Evolutionary conservation across 1,140 invertebrate species (phyloP), one percentile per base, ranked within the genome.

Genomic region (Trichonephila inaurata): DNA sequence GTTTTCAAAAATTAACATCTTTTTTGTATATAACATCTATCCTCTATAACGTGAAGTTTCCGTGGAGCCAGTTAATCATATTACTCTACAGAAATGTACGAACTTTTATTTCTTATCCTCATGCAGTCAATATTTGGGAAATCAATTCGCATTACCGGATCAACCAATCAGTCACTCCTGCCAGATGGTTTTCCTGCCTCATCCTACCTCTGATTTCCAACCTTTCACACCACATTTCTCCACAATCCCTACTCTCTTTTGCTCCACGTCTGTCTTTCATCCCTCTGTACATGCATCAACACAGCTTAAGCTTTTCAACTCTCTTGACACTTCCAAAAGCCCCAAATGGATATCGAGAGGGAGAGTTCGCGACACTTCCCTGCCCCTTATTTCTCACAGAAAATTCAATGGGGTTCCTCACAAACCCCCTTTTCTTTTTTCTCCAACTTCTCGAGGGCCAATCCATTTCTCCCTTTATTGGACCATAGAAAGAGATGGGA

Each of bases 281-380:
- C 19, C 81, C n/a, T 51, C 12, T 40, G 40, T 24, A 28, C 72
- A 81, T 81, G 72, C 72, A 81, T 81, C 72, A 81, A 81, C 28
- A 51, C 81, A n/a, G 81, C 81, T 83, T 83, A 83, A 51, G 81
- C 81, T 83, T 83, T 83, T 83, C 81, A 83, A 83, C 81, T 51
- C 16, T 10, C 18, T 7, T 83, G 81, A 83, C 81, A 83, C 81
- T 28, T 18, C 16, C 40, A 51, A 83, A 83, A 83, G 33, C 40
- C 81, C 81, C 19, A 83, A 83, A 83, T 83, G 40, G 81, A 83
- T 83, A 44, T 51, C 44, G 18, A 44, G n/a, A 24, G n/a, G 44
- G 24, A 83, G 81, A 83, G 33, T 83, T 83, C 81, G 44, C 33
- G 81, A 83, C 81, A 83, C 4, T 83, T 83, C n/a, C 16, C 33